Evolutionary conservation across 2,888 invertebrate genomes (phyloP).

Genomic region (Cecidostiba fungosa): DNA sequence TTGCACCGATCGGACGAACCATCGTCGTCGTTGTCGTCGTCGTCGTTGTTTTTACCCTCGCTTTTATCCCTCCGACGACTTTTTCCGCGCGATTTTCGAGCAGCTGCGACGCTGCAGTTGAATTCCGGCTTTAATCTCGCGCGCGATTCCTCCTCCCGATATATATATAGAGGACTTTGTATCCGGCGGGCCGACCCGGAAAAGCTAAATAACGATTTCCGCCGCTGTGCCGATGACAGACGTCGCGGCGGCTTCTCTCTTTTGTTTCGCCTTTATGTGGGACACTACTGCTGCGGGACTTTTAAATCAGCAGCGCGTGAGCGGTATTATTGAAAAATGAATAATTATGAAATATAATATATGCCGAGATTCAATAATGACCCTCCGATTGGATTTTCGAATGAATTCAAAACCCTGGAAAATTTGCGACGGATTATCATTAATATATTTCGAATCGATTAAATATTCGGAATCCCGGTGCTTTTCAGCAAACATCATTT

Average conservation of each 20-base stretch:
- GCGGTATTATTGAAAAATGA: too few species aligned
- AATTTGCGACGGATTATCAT: too few species aligned
- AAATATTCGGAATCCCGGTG: too few species aligned
- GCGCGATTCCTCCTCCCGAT: not conserved
- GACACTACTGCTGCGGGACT: not conserved
- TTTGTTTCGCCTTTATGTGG: constrained; percentile 30
- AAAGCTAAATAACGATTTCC: constrained; percentile 56
- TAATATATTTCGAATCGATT: too few species aligned
- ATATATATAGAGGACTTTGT: constrained; percentile 23
- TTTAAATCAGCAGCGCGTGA: not conserved
- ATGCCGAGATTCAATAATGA: too few species aligned
- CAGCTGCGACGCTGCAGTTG: not conserved
- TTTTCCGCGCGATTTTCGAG: constrained; percentile 35
- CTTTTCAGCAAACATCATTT: too few species aligned
- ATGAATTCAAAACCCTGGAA: too few species aligned
- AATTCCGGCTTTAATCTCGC: constrained; percentile 54
- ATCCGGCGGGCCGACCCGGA: not conserved
- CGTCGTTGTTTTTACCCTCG: not conserved
- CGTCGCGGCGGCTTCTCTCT: constrained; percentile 5
- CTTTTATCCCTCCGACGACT: not conserved
- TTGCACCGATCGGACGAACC: constrained; percentile 15
- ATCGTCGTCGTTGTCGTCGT: constrained; percentile 1
- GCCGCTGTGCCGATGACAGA: constrained; percentile 45
- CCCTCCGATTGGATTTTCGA: too few species aligned
- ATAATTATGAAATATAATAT: too few species aligned